These are phyloP conservation scores for Caenorhabditis briggsae DNA, from an alignment of 1,140 invertebrate species.

Conservation along the genomic window DNA sequence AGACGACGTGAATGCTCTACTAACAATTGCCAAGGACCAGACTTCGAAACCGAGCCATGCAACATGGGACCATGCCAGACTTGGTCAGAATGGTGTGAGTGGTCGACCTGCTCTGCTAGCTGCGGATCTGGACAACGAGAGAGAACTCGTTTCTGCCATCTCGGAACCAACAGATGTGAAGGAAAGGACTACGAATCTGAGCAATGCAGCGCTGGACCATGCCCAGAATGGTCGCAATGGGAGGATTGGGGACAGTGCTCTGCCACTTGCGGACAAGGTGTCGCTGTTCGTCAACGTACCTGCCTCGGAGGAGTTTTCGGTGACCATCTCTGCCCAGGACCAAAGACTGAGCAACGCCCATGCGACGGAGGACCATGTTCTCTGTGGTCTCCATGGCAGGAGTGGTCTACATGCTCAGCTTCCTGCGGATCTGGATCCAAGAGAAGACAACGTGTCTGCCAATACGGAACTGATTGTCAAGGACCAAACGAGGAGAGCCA, in stretches of 20 bases:
- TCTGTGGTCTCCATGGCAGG: conserved; percentile 64
- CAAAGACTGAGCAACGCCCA: conserved; percentile 55
- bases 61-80: conserved; percentile 68
- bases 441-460: conserved; percentile 62
- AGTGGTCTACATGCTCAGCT: conserved; percentile 62
- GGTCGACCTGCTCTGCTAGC: conserved; percentile 65
- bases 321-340: conserved; percentile 62
- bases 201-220: conserved; percentile 67
- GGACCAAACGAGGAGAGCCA: conserved; percentile 63
- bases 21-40: conserved; percentile 63
- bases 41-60: conserved; percentile 63
- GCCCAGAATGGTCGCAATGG: conserved; percentile 67
- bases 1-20: conserved; percentile 65
- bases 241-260: conserved; percentile 64
- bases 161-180: conserved; percentile 68
- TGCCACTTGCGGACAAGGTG: conserved; percentile 65
- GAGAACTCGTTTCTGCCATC: conserved; percentile 67
- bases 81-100: conserved; percentile 70
- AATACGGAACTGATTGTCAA: conserved; percentile 66
- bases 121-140: conserved; percentile 66
- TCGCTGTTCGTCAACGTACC: conserved; percentile 58
- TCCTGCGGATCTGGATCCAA: conserved; percentile 65
- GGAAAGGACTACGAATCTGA: conserved; percentile 67
- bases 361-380: conserved; percentile 64
- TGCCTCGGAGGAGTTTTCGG: conserved; percentile 66